Base-by-base conservation (phyloP, 1,140 invertebrate species). In the Lutraria rhynchaena region DNA sequence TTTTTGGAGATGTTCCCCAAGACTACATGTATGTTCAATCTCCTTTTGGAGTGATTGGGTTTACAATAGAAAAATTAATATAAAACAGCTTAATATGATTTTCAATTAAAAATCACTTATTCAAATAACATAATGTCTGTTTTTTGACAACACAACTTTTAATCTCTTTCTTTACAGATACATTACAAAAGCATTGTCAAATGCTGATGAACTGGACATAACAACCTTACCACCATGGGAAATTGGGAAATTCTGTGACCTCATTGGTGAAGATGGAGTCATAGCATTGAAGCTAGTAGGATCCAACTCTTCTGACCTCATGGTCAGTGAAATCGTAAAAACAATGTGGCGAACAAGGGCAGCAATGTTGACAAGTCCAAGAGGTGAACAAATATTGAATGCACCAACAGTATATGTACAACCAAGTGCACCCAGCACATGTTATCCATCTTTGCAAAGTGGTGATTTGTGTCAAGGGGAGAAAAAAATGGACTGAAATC, bases 191-290 rank as follows among this genome's bases (percentile, higher is more conserved):
- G 55, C 55, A 4, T 13, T 58, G 4, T 7, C 3, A 2, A n/a
- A 27, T 11, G 55, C 55, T 13, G 27, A 58, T 58, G 55, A 58
- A n/a, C 2, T 5, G 5, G 55, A 58, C 4, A 58, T 58, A 3
- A 58, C 1, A 58, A 5, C 22, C 3, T 7, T 29, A 27, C 55
- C n/a, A 9, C 3, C 2, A 2, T 11, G 13, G 11, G n/a, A 73
- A 7, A 27, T 73, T n/a, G 31, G 17, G 13, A 22, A 37, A 57
- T 35, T 73, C 31, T 49, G 41, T 19, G 17, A 22, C 31, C 3
- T 51, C 22, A 17, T 73, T 22, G 69, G 69, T 33, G 69, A 73
- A 29, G 69, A 73, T 55, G 69, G 69, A 1, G 69, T 73, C 24
- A 53, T 73, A 29, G 53, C 51, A 2, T 31, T 73, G 13, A 73